Base-by-base conservation (phyloP, 2,113 vertebrate species). In the Urocitellus parryii region DNA sequence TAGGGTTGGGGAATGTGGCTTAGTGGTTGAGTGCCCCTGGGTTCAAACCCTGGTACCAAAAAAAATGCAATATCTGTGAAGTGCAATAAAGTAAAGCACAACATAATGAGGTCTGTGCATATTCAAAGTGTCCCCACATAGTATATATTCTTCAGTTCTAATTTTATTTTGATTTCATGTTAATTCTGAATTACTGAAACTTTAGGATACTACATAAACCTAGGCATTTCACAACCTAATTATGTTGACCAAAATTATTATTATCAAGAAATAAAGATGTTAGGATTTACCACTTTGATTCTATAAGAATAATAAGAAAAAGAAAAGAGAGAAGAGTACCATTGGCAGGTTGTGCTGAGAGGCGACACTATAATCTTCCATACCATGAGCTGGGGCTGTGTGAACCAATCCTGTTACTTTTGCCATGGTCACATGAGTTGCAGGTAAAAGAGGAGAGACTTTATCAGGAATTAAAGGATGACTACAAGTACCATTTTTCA, bases 321-420 rank as follows among this genome's bases (percentile, higher is more conserved):
- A 91, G 67, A 48, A 95, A n/a, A 91, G 87, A 34, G 74, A 94
- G 5, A 42, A 81, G 81, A 98, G 22, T 98, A 99, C 99, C 99
- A 99, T 98, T 34, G 99, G 91, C 18, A 99, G 98, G 32, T 98
- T 98, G 95, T 99, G 99, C 24, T 99, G 99, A 22, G 99, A 99
- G 1, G 99, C 99, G 51, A 99, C 99, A 0, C 98, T 98, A 97
- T 99, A 99, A 97, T 99, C 99, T 25, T 99, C 99, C 99, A 99
- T 99, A 95, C 99, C 99, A 8, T 99, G 99, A 94, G 99, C 99
- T 0, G 99, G 99, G 11, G 99, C 99, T 16, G 99, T 99, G 97
- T 99, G 99, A 89, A 99, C 99, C 98, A 99, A 98, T 92, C 99
- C 99, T 0, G 99, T 99, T 88, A 99, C 99, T 98, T 99, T 99